phyloP scores from a whole-genome alignment of 2,888 invertebrate genomes.

The Eupeodes luniger region DNA sequence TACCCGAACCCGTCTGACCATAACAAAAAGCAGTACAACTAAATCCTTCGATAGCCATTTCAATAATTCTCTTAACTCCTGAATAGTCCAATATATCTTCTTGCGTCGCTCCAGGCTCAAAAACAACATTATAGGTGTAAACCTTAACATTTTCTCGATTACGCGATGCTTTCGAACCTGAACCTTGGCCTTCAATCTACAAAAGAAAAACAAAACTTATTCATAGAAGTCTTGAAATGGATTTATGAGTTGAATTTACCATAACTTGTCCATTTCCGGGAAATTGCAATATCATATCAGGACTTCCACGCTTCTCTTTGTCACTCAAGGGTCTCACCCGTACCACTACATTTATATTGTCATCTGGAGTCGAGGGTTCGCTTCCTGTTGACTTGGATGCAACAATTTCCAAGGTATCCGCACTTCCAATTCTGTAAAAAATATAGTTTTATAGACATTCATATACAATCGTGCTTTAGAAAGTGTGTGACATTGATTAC shows the following conservation, averaged over 20 bases:
- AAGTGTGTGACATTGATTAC: not conserved
- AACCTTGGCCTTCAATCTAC: conserved; percentile 85
- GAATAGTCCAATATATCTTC: conserved; percentile 94
- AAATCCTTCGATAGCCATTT: conserved; percentile 97
- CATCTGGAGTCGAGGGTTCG: conserved; percentile 86
- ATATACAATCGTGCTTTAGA: not conserved
- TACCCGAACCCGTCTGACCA: conserved; percentile 98
- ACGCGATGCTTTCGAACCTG: conserved; percentile 86
- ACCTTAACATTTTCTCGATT: conserved; percentile 88
- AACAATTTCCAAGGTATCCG: conserved; percentile 83
- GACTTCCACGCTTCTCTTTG: conserved; percentile 89
- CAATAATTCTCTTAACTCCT: conserved; percentile 94
- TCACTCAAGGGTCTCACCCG: conserved; percentile 92
- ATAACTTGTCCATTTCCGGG: conserved; percentile 95
- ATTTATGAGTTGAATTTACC: conserved; percentile 77
- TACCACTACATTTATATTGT: conserved; percentile 95
- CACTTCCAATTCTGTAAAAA: conserved; percentile 82
- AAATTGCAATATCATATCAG: conserved; percentile 90
- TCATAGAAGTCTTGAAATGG: not conserved
- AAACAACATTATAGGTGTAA: conserved; percentile 97
- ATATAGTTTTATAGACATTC: not conserved
- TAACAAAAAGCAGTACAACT: conserved; percentile 97
- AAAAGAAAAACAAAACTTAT: not conserved
- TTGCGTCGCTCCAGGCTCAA: conserved; percentile 94
- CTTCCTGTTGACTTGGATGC: conserved; percentile 84